Evolutionary conservation across 2,113 vertebrate species (phyloP).

Genomic region (Gambusia holbrooki): DNA sequence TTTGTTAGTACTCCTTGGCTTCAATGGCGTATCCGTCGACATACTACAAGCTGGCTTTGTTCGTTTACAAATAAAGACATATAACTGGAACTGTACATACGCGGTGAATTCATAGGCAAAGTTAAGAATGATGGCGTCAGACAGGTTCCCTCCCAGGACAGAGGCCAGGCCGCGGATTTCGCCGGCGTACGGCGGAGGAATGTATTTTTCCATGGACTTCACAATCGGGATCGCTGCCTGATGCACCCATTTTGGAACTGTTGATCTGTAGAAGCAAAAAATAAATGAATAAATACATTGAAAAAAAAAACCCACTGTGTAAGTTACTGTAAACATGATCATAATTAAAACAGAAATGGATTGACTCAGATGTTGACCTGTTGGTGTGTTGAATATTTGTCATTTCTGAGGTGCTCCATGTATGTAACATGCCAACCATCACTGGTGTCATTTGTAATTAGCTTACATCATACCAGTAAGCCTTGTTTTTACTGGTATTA

Average conservation of each 20-base stretch:
- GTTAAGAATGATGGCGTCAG: constrained; percentile 87
- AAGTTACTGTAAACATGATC: not conserved
- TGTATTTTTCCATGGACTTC: constrained; percentile 67
- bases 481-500: too few species aligned
- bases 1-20: not conserved
- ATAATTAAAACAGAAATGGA: not conserved
- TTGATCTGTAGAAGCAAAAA: constrained; percentile 67
- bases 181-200: constrained; percentile 83
- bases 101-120: constrained; percentile 89
- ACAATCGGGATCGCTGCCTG: constrained; percentile 69
- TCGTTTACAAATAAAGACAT: not conserved
- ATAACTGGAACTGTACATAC: constrained; percentile 77
- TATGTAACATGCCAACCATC: too few species aligned
- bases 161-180: constrained; percentile 86
- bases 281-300: constrained; percentile 15
- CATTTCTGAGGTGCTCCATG: too few species aligned
- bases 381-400: too few species aligned
- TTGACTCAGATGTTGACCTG: too few species aligned
- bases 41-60: not conserved
- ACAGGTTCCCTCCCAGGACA: constrained; percentile 70
- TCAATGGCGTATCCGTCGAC: not conserved
- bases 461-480: too few species aligned
- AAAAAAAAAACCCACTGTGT: not conserved
- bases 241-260: constrained; percentile 87
- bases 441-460: too few species aligned